Conservation (phyloP, 2,797 vertebrate genomes). For the Tympanoctomys barrerae region DNA sequence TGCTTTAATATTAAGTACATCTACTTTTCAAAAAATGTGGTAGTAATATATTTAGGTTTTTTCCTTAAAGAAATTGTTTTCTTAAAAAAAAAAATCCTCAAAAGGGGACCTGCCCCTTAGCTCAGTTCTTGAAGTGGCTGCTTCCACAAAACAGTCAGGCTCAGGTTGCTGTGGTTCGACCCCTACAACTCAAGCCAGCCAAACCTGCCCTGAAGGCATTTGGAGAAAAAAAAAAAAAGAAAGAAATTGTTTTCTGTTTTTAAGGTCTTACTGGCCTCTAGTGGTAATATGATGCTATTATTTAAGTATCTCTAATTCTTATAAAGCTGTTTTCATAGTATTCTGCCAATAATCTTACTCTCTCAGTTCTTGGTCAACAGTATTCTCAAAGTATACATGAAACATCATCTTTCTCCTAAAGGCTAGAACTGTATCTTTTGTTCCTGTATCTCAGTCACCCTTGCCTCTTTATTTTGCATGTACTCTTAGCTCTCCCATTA, state of each 20-base stretch:
- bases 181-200: too few relatives aligned
- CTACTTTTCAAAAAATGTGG: not conserved
- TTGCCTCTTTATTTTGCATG: not conserved
- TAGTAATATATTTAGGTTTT: not conserved
- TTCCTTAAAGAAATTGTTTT: constrained; percentile 38
- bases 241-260: constrained; percentile 55
- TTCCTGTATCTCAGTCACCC: not conserved
- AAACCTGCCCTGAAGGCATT: too few relatives aligned
- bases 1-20: constrained; percentile 4
- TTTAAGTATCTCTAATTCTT: not conserved
- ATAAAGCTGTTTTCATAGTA: constrained; percentile 40
- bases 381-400: not conserved
- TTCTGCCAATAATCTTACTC: not conserved
- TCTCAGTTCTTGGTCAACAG: not conserved
- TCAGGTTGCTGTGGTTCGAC: too few relatives aligned
- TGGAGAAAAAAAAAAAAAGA: too few relatives aligned
- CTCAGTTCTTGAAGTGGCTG: too few relatives aligned
- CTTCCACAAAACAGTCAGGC: too few relatives aligned
- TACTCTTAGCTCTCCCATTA: not conserved
- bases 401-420: not conserved
- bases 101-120: too few relatives aligned
- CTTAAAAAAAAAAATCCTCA: too few relatives aligned
- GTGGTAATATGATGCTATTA: constrained; percentile 79
- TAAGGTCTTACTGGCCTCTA: constrained; percentile 88
- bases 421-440: not conserved